Evolutionary conservation across 2,888 invertebrate species (phyloP).

Genomic region (Drosophila limbata): DNA sequence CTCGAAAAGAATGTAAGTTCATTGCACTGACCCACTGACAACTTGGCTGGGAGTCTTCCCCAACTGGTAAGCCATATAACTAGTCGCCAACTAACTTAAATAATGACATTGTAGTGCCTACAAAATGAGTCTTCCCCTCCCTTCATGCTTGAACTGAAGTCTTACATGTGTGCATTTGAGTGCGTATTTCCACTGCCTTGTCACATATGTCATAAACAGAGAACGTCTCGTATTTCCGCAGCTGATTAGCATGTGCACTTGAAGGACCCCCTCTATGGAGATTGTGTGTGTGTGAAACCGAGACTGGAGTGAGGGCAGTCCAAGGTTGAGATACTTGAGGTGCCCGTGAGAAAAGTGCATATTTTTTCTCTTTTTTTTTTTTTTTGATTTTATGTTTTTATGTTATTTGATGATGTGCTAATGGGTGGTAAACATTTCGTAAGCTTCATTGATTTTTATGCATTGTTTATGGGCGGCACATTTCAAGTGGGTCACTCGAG

Average conservation of each 20-base stretch:
- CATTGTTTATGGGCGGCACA: slow-evolving; percentile 50
- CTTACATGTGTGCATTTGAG: slow-evolving; percentile 63
- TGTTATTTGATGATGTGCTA: slow-evolving; percentile 63
- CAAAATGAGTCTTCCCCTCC: slow-evolving; percentile 11
- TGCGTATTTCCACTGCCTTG: slow-evolving; percentile 42
- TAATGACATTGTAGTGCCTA: slow-evolving; percentile 34
- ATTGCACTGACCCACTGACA: slow-evolving; percentile 55
- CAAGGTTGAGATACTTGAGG: slow-evolving; percentile 44
- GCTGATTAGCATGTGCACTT: slow-evolving; percentile 70
- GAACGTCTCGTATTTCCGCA: slow-evolving; percentile 65
- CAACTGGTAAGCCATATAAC: slow-evolving; percentile 42
- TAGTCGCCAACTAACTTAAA: slow-evolving; percentile 28
- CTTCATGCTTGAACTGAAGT: slow-evolving; percentile 52
- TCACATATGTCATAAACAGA: slow-evolving; percentile 56
- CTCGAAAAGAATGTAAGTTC: slow-evolving; percentile 32
- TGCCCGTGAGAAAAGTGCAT: slow-evolving; percentile 61
- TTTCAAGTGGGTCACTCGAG: slow-evolving; percentile 65
- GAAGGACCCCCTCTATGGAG: slow-evolving; percentile 52
- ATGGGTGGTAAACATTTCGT: slow-evolving; percentile 77
- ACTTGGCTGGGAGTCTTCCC: slow-evolving; percentile 1
- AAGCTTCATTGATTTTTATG: slow-evolving; percentile 75
- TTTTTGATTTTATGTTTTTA: slow-evolving; percentile 7
- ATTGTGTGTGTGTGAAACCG: slow-evolving; percentile 14
- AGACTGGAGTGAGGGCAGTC: slow-evolving; percentile 15
- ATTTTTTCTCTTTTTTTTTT: slow-evolving; percentile 4